Percentiles rank a stretch among this genome's conserved stretches.
Conservation (phyloP, 2,888 invertebrate genomes). For the Argyresthia goedartella region DNA sequence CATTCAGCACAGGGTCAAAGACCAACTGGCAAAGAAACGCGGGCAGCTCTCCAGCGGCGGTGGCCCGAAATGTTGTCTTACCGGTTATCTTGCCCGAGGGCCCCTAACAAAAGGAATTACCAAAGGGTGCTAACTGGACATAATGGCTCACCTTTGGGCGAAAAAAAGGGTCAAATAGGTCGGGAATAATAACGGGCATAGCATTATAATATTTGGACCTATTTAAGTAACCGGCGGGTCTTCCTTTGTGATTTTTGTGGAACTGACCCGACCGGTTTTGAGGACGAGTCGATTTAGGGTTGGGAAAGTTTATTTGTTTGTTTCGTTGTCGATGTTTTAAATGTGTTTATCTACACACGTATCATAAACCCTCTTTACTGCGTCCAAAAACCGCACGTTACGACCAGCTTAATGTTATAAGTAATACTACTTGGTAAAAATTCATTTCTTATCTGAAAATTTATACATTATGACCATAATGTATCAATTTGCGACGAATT, state of each 20-base stretch:
- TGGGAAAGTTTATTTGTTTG: not conserved
- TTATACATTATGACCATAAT: too few species aligned
- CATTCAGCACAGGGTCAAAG: conserved; percentile 40
- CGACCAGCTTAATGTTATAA: too few species aligned
- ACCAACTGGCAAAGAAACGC: conserved; percentile 32
- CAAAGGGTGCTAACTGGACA: conserved; percentile 60
- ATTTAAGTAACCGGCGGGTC: conserved; percentile 67
- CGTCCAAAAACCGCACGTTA: too few species aligned
- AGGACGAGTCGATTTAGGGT: conserved; percentile 8
- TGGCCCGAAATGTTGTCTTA: conserved; percentile 65
- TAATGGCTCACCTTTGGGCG: conserved; percentile 37
- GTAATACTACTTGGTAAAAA: too few species aligned
- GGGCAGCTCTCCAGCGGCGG: conserved; percentile 34
- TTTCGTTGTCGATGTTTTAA: not conserved
- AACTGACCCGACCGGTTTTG: conserved; percentile 69
- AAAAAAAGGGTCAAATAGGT: conserved; percentile 24
- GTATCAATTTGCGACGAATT: too few species aligned
- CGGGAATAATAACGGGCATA: conserved; percentile 42
- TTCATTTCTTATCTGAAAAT: too few species aligned
- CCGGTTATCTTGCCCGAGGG: conserved; percentile 61
- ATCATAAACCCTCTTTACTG: too few species aligned
- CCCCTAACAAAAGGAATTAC: conserved; percentile 35
- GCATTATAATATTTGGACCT: conserved; percentile 68
- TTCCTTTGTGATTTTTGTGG: conserved; percentile 53
- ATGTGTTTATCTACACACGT: not conserved